phyloP scores from a whole-genome alignment of 2,113 vertebrate species.

The Hystrix brachyura region DNA sequence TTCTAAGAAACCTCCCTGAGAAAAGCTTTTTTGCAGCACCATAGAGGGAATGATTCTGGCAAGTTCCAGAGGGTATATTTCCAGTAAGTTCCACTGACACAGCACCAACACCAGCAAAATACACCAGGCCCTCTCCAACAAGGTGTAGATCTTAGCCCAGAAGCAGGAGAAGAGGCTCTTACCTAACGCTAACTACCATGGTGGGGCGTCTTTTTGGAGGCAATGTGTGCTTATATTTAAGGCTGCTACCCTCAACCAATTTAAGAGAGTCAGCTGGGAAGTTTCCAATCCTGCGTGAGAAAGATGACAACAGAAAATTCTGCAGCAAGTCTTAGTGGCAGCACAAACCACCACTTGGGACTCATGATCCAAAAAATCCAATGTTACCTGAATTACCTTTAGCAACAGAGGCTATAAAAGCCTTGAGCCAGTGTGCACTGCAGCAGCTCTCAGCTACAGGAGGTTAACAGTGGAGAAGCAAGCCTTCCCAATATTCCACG shows the following conservation, averaged over 20 bases:
- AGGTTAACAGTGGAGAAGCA: neutral
- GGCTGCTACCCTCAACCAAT: neutral
- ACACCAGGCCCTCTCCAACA: neutral
- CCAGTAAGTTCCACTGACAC: neutral
- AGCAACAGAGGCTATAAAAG: neutral
- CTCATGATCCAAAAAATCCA: neutral
- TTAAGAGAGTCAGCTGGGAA: neutral
- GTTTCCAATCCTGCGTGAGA: neutral
- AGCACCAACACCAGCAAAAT: neutral
- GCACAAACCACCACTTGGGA: neutral
- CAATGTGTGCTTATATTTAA: neutral
- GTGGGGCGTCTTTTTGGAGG: neutral
- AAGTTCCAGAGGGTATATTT: neutral
- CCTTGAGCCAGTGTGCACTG: neutral
- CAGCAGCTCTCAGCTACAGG: neutral
- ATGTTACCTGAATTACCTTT: neutral
- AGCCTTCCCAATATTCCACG: neutral
- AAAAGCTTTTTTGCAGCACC: neutral
- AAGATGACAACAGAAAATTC: slow-evolving; percentile 15
- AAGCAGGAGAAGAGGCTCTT: neutral
- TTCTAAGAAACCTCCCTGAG: neutral
- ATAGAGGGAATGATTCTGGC: neutral
- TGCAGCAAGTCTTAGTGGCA: neutral
- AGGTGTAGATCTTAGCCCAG: neutral
- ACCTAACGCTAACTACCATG: neutral